These are phyloP conservation scores for Leptopilina myrica DNA, from an alignment of 2,888 invertebrate species.

Conservation along the genomic window DNA sequence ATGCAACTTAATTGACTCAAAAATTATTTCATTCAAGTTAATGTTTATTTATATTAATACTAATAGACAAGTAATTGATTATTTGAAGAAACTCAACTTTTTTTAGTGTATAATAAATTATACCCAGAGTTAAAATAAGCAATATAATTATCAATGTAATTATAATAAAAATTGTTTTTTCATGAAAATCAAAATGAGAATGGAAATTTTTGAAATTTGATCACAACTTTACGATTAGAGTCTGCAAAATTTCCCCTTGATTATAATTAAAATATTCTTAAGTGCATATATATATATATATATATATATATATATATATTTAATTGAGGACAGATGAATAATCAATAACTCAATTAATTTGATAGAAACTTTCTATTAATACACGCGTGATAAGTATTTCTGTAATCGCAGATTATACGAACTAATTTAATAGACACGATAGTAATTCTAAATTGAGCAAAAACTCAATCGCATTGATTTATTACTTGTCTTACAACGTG, in stretches of 20 bases:
- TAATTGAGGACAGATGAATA: conserved; percentile 20
- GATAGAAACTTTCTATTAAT: conserved; percentile 17
- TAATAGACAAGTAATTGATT: too few relatives aligned
- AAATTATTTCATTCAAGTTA: too few relatives aligned
- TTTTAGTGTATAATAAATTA: too few relatives aligned
- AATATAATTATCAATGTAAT: too few relatives aligned
- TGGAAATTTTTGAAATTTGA: neutral
- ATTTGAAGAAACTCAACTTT: too few relatives aligned
- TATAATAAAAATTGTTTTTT: too few relatives aligned
- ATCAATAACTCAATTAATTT: neutral
- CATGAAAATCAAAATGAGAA: too few relatives aligned
- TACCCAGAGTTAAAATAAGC: too few relatives aligned
- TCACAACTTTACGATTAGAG: neutral
- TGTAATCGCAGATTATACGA: conserved; percentile 6
- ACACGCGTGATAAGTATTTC: neutral
- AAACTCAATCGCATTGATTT: conserved; percentile 13
- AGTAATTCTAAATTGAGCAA: conserved; percentile 24
- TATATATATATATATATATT: too few relatives aligned
- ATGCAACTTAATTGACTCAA: too few relatives aligned
- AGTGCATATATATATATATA: too few relatives aligned
- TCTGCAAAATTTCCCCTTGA: neutral
- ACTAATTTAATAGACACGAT: conserved; percentile 7
- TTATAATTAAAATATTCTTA: neutral
- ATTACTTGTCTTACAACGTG: conserved; percentile 9
- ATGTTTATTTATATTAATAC: too few relatives aligned